Evolutionary conservation across 1,140 invertebrate genomes (phyloP).

Genomic region (Pseudomyrmex cubaensis): DNA sequence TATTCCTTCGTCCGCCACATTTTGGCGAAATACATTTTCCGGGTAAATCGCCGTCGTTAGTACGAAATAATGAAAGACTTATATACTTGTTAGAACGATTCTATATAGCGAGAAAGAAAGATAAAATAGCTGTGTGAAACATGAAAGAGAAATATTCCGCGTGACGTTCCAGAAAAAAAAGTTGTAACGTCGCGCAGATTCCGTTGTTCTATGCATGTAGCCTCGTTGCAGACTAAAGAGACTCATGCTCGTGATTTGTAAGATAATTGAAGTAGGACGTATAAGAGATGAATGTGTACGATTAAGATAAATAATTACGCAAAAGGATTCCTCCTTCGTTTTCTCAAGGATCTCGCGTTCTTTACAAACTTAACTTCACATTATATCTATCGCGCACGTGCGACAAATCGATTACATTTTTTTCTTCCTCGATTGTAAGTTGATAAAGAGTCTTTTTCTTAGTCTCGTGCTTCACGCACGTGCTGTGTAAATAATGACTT

Average conservation of each 20-base stretch:
- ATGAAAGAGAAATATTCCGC: constrained; percentile 13
- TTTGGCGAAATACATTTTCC: constrained; percentile 45
- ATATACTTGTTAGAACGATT: constrained; percentile 63
- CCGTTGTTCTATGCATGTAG: constrained; percentile 62
- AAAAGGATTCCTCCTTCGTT: constrained; percentile 2
- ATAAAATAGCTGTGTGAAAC: constrained; percentile 35
- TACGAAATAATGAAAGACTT: constrained; percentile 64
- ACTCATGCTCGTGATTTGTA: constrained; percentile 61
- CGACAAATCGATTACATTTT: neutral
- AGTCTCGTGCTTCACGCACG: no score
- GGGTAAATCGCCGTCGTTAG: constrained; percentile 40
- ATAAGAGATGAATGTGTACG: constrained; percentile 58
- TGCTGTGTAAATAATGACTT: neutral
- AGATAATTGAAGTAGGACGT: constrained; percentile 59
- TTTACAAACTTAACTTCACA: no score
- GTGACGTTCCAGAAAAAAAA: constrained; percentile 8
- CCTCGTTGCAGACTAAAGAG: constrained; percentile 39
- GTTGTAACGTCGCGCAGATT: constrained; percentile 45
- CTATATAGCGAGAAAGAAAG: constrained; percentile 11
- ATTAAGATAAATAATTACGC: constrained; percentile 32
- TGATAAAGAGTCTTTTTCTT: no score
- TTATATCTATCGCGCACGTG: no score
- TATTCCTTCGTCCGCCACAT: neutral
- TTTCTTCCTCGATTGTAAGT: neutral
- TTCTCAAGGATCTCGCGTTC: neutral